A percentile compares a stretch with the other conserved stretches of the same genome.
Evolutionary conservation across 2,888 invertebrate genomes (phyloP).

Genomic region (Watsonalla cultraria): DNA sequence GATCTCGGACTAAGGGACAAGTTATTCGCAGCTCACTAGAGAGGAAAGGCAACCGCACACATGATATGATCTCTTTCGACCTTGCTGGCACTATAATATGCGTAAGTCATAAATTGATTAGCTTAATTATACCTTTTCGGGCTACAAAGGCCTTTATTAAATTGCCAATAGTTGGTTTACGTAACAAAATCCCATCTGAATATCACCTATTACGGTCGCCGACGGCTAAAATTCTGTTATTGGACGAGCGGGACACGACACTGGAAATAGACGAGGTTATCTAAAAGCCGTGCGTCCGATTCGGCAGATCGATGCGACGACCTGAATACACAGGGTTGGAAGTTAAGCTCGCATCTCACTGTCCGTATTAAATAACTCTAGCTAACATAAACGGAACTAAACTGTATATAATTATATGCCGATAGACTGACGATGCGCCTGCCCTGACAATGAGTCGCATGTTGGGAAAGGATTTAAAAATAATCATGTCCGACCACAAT

Average conservation of each 20-base stretch:
- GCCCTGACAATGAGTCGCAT: too few species aligned
- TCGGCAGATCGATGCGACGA: neutral
- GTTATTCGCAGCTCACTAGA: constrained; percentile 49
- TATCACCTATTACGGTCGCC: neutral
- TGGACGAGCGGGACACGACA: neutral
- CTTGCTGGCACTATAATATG: constrained; percentile 19
- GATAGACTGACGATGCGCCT: too few species aligned
- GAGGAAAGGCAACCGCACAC: constrained; percentile 30
- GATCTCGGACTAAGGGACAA: constrained; percentile 30
- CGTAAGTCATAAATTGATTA: constrained; percentile 13
- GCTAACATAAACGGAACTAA: neutral
- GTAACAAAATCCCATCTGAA: neutral
- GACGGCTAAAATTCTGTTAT: neutral
- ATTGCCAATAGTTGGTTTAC: neutral
- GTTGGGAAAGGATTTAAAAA: too few species aligned
- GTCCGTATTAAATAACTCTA: neutral
- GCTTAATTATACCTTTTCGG: constrained; percentile 18
- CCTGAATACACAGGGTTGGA: neutral
- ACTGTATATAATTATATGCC: too few species aligned
- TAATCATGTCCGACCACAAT: too few species aligned
- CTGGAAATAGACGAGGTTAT: neutral
- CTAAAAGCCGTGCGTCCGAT: neutral
- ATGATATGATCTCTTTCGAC: constrained; percentile 40
- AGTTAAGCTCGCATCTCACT: neutral
- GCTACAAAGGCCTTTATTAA: neutral